Conservation (phyloP, 1,140 invertebrate species). For the Pygmarrhopalites habei region DNA sequence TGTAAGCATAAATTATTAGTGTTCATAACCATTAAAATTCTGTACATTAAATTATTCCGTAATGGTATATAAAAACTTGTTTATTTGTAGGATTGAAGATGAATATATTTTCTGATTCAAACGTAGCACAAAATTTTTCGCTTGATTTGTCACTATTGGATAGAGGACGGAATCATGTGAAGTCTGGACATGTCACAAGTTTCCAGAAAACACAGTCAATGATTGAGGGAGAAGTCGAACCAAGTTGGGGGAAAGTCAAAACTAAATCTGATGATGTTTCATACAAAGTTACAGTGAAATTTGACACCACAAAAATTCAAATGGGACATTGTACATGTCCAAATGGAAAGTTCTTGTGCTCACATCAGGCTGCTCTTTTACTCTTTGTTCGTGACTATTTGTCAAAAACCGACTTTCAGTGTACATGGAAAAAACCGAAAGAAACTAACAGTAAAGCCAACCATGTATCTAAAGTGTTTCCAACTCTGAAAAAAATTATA, state of each 20-base stretch:
- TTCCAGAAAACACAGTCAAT: neutral
- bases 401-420: neutral
- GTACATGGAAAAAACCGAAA: neutral
- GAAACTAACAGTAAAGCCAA: too few species aligned
- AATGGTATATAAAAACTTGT: too few species aligned
- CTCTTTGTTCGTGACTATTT: neutral
- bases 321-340: neutral
- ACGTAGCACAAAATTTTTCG: too few species aligned
- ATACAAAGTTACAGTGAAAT: neutral
- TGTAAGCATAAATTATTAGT: too few species aligned
- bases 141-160: neutral
- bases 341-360: neutral
- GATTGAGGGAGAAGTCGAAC: neutral
- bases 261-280: neutral
- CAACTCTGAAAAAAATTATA: too few species aligned
- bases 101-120: too few species aligned
- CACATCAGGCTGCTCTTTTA: neutral
- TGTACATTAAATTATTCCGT: too few species aligned
- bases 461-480: too few species aligned
- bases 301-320: neutral
- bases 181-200: neutral
- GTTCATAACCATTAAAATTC: too few species aligned
- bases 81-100: too few species aligned
- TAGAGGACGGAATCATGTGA: neutral
- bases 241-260: constrained; percentile 1